phyloP scores from a whole-genome alignment of 2,797 vertebrate genomes.

The Cryptoblepharus egeriae region DNA sequence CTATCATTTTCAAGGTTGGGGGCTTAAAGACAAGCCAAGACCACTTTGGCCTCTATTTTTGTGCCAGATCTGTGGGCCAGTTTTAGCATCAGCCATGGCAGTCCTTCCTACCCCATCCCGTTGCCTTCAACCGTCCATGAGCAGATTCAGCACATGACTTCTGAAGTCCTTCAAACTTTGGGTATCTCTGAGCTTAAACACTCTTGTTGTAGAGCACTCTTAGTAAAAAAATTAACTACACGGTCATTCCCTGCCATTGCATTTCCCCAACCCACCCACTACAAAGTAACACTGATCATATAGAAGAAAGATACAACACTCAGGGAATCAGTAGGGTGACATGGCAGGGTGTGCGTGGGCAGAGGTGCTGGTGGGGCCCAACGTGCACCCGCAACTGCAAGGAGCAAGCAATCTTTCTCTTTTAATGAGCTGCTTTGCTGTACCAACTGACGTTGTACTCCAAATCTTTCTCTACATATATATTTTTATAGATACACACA shows the following conservation, averaged over 20 bases:
- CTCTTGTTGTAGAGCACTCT: not conserved
- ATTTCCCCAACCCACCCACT: not conserved
- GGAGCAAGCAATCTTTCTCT: fast-evolving
- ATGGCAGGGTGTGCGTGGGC: no score
- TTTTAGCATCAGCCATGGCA: no score
- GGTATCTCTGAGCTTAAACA: not conserved
- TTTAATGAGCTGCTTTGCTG: not conserved
- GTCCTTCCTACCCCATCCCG: no score
- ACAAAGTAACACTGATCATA: not conserved
- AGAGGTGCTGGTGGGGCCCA: not conserved
- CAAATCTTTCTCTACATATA: not conserved
- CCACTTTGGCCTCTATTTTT: not conserved
- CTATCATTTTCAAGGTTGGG: fast-evolving
- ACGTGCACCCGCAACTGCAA: fast-evolving
- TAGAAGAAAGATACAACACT: no score
- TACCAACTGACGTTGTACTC: not conserved
- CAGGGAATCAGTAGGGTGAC: fast-evolving
- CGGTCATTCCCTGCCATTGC: not conserved
- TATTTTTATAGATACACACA: no score
- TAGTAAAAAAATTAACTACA: not conserved
- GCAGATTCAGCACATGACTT: not conserved
- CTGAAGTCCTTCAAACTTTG: not conserved
- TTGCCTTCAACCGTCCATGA: not conserved
- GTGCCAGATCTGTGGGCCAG: not conserved
- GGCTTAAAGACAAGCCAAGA: not conserved